These are phyloP conservation scores for Rhabdomys pumilio DNA, from an alignment of 2,797 vertebrate genomes.

Conservation along the genomic window DNA sequence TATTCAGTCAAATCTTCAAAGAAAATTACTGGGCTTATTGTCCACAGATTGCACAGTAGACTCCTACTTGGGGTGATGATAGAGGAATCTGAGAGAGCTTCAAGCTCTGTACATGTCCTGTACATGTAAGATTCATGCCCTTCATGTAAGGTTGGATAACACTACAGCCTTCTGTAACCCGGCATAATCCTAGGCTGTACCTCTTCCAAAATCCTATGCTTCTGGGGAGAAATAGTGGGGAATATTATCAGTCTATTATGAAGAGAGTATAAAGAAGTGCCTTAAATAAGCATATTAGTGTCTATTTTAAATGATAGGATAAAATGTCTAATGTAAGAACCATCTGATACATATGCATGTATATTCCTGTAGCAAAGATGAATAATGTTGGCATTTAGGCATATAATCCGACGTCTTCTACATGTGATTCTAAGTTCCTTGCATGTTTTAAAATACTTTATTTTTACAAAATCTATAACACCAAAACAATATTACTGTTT, in stretches of 20 bases:
- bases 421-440: not conserved
- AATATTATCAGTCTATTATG: not conserved
- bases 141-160: no score
- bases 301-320: not conserved
- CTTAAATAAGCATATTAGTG: not conserved
- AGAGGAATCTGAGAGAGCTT: not conserved
- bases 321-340: not conserved
- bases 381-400: not conserved
- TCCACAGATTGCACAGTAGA: not conserved
- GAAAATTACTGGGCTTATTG: not conserved
- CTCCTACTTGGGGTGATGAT: not conserved
- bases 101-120: no score
- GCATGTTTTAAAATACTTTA: not conserved
- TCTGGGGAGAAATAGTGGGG: not conserved
- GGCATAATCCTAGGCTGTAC: not conserved
- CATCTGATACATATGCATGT: no score
- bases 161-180: no score
- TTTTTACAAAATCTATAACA: not conserved
- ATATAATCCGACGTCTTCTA: not conserved
- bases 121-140: not conserved
- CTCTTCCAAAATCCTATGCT: not conserved
- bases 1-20: not conserved
- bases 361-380: not conserved
- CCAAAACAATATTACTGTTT: not conserved
- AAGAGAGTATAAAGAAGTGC: not conserved